These are phyloP conservation scores for Heloderma charlesbogerti DNA, from an alignment of 2,113 vertebrate genomes.

Conservation along the genomic window DNA sequence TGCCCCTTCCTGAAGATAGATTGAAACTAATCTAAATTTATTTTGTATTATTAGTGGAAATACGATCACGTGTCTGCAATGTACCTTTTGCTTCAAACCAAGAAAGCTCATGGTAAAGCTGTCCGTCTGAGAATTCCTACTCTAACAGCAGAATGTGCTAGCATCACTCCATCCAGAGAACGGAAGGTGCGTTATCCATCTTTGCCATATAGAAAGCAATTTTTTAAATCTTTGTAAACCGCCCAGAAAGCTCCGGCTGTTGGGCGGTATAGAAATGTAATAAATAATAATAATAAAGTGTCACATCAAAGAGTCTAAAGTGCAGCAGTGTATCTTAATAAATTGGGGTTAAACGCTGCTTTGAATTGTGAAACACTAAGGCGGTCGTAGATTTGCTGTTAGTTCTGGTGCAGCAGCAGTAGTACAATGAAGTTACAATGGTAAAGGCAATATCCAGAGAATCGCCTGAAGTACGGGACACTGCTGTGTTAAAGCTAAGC, in stretches of 20 bases:
- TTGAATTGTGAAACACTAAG: not conserved
- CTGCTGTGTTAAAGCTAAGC: not conserved
- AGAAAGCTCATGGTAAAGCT: conserved; percentile 87
- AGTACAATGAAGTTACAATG: not conserved
- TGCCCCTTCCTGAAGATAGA: too few relatives aligned
- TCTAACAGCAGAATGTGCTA: conserved; percentile 33
- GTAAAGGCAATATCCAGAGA: not conserved
- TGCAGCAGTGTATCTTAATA: not conserved
- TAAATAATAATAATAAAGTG: not conserved
- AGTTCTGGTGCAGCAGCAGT: not conserved
- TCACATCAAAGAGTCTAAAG: too few relatives aligned
- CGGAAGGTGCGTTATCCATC: conserved; percentile 73
- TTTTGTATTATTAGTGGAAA: conserved; percentile 82
- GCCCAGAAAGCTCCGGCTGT: too few relatives aligned
- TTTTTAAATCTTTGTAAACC: too few relatives aligned
- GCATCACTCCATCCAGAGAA: conserved; percentile 56
- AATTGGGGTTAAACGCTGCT: not conserved
- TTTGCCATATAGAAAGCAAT: too few relatives aligned
- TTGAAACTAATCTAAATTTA: not conserved
- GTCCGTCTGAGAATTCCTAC: conserved; percentile 75
- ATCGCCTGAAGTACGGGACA: not conserved
- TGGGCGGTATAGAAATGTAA: too few relatives aligned
- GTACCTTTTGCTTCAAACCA: conserved; percentile 90
- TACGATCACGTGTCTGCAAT: conserved; percentile 91
- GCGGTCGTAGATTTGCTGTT: not conserved